Conservation (phyloP, 2,888 invertebrate species). For the Hyposoter didymator region DNA sequence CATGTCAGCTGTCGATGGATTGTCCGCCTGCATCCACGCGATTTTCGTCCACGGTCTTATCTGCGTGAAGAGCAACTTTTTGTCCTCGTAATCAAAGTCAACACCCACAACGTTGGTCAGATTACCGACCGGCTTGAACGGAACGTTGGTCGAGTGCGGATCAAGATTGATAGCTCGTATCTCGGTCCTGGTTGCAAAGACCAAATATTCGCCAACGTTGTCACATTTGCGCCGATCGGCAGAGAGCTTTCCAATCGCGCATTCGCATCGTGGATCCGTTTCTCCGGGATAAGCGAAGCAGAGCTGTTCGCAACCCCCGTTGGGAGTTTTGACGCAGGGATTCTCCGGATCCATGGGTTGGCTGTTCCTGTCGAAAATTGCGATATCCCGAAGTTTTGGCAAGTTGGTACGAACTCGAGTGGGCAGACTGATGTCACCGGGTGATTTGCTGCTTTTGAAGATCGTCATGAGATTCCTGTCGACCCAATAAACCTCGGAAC, state of each 20-base stretch:
- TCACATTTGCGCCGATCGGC: slow-evolving; percentile 90
- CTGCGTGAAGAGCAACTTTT: slow-evolving; percentile 95
- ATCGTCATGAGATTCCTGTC: slow-evolving; percentile 95
- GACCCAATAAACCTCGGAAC: slow-evolving; percentile 95
- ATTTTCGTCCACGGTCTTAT: slow-evolving; percentile 96
- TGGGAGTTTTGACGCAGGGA: slow-evolving; percentile 91
- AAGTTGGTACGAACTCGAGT: slow-evolving; percentile 92
- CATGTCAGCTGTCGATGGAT: slow-evolving; percentile 87
- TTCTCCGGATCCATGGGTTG: slow-evolving; percentile 94
- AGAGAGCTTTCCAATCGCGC: slow-evolving; percentile 93
- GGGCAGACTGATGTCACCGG: slow-evolving; percentile 89
- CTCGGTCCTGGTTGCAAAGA: slow-evolving; percentile 97
- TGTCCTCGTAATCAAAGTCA: slow-evolving; percentile 96
- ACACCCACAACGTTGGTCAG: slow-evolving; percentile 97
- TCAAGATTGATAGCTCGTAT: slow-evolving; percentile 96
- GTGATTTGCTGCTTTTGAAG: slow-evolving; percentile 91
- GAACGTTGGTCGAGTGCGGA: slow-evolving; percentile 91
- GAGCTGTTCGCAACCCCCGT: slow-evolving; percentile 96
- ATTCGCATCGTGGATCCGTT: slow-evolving; percentile 91
- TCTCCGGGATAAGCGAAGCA: slow-evolving; percentile 96
- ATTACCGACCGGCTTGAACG: slow-evolving; percentile 94
- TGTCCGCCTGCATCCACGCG: slow-evolving; percentile 91
- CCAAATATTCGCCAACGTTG: slow-evolving; percentile 94
- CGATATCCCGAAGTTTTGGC: slow-evolving; percentile 94
- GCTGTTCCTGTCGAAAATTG: slow-evolving; percentile 94